Base-by-base conservation (phyloP, 2,113 vertebrate genomes). In the Mastomys coucha region DNA sequence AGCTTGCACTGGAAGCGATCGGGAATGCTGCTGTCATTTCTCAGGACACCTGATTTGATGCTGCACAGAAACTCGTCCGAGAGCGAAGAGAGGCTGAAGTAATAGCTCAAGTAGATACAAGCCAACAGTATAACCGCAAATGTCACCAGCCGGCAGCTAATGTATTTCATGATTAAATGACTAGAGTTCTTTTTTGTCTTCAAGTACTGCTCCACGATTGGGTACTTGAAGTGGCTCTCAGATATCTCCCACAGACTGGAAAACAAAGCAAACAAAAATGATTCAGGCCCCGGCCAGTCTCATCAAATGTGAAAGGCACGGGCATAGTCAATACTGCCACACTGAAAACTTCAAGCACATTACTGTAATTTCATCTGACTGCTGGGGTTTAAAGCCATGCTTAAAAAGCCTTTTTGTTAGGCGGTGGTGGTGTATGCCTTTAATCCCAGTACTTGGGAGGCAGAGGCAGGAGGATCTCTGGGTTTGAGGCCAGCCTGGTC, bases 151-250 rank as follows among this genome's bases (percentile, higher is more conserved):
- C 99, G 99, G 93, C 99, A 99, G 19, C 96, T 94, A 51, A 99
- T 97, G 94, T 99, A 99, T 70, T 98, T 99, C n/a, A 98, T 42
- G 42, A 99, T 98, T 20, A 99, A 98, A 60, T 96, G 91, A 93
- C 77, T 98, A 16, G 99, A 99, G 82, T 94, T 98, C 85, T 98
- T 99, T 97, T 99, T 99, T 0, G 99, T 99, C 98, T 99, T 99
- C 97, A 99, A 98, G 97, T 99, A 99, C 96, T 99, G 99, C 94
- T 99, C 99, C 96, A 99, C 99, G 70, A 99, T 99, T 14, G 99
- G 99, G 95, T 99, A 99, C 94, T 99, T 99, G 95, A 99, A 99
- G 97, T 99, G 98, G 97, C 98, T 98, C 97, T 99, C 99, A 0
- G 99, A 97, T 96, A 99, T 97, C 72, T 99, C 99, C 99, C 99